Percentiles rank a stretch among this genome's conserved stretches.
Evolutionary conservation across 64 coral and sea anemone genomes (phyloP).

Genomic region (Porites australiensis): DNA sequence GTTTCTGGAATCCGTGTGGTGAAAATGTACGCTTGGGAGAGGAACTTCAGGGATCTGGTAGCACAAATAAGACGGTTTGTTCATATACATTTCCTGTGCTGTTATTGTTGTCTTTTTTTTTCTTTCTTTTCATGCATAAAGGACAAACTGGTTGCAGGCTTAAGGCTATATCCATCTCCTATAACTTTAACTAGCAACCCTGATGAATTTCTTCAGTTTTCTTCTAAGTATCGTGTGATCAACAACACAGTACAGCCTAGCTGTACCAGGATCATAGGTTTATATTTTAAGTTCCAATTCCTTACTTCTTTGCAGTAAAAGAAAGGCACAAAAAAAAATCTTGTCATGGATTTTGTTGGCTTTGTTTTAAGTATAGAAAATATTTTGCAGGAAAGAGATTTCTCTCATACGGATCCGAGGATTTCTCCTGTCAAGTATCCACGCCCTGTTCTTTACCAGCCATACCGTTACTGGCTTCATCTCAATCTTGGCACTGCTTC

Average conservation of each 20-base stretch:
- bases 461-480: constrained; percentile 15
- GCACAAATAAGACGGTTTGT: constrained; percentile 46
- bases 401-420: constrained; percentile 19
- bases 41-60: constrained; percentile 44
- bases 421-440: constrained; percentile 15
- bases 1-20: constrained; percentile 57
- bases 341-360: too few species aligned
- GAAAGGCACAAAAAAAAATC: too few species aligned
- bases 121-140: too few species aligned
- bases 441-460: constrained; percentile 16
- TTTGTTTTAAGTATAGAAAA: too few species aligned
- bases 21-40: constrained; percentile 77
- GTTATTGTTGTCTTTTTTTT: too few species aligned
- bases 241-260: too few species aligned
- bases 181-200: too few species aligned
- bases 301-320: neutral
- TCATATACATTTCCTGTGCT: neutral
- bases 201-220: too few species aligned
- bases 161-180: too few species aligned
- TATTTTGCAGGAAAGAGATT: constrained; percentile 46
- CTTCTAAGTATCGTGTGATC: too few species aligned
- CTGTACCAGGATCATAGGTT: too few species aligned
- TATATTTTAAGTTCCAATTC: neutral
- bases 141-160: too few species aligned
- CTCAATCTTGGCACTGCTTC: constrained; percentile 40